These are phyloP conservation scores for Melikaiella ostensackeni DNA, from an alignment of 2,888 invertebrate genomes.

Conservation along the genomic window DNA sequence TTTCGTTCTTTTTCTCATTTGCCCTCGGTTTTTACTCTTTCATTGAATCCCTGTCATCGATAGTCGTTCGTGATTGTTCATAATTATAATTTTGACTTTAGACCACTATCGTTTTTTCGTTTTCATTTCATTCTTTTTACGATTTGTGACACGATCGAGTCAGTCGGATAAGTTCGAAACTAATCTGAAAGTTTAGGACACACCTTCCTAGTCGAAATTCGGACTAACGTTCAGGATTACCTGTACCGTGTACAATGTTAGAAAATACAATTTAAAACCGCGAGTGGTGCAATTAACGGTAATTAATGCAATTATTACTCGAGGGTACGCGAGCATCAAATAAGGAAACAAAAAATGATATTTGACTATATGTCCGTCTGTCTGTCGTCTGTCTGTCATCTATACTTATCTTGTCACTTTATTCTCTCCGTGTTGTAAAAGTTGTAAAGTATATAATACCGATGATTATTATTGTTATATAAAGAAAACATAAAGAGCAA, in stretches of 20 bases:
- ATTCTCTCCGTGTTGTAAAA: slow-evolving; percentile 75
- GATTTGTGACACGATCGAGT: slow-evolving; percentile 54
- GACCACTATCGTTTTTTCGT: slow-evolving; percentile 40
- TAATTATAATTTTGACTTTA: slow-evolving; percentile 32
- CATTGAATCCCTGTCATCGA: slow-evolving; percentile 41
- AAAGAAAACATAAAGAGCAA: slow-evolving; percentile 51
- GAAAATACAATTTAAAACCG: slow-evolving; percentile 31
- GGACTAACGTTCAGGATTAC: slow-evolving; percentile 49
- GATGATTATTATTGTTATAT: slow-evolving; percentile 52
- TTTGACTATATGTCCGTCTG: slow-evolving; percentile 64
- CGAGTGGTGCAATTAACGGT: slow-evolving; percentile 26
- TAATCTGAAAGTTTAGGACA: slow-evolving; percentile 62
- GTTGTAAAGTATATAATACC: slow-evolving; percentile 64
- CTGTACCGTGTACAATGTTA: slow-evolving; percentile 27
- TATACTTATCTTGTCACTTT: slow-evolving; percentile 63
- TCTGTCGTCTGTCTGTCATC: slow-evolving; percentile 70
- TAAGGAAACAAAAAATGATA: slow-evolving; percentile 52
- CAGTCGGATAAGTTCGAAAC: slow-evolving; percentile 56
- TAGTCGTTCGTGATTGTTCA: slow-evolving; percentile 41
- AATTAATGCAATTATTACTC: slow-evolving; percentile 17
- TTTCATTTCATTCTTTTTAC: slow-evolving; percentile 40
- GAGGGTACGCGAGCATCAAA: slow-evolving; percentile 41
- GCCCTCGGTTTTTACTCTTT: slow-evolving; percentile 34
- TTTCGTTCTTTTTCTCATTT: slow-evolving; percentile 44
- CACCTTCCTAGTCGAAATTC: slow-evolving; percentile 54